Base-by-base conservation (phyloP, 2,113 vertebrate species). In the Cathartes aura region DNA sequence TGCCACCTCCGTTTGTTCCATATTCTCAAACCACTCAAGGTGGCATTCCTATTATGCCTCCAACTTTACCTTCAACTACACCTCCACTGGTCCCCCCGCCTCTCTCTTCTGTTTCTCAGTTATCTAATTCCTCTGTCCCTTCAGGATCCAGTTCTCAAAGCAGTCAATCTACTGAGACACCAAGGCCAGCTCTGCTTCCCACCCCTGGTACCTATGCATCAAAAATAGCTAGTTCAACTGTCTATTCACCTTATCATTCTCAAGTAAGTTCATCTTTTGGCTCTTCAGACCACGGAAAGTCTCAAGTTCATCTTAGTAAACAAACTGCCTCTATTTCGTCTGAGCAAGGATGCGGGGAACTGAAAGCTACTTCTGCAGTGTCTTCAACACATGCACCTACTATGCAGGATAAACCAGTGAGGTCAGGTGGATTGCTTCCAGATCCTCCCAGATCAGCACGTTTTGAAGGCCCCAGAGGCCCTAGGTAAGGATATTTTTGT, bases 1-100 rank as follows among this genome's bases (percentile, higher is more conserved):
- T 98, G 72, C 98, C 98, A 5, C 98, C 98, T 90, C 98, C 98
- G 5, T 99, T 98, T 98, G 97, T 98, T 67, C 98, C 99, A 3
- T 99, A 98, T 97, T 98, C 97, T 92, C 98, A 98, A 76, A 89
- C 93, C 40, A 56, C 82, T 94, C 97, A 96, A 92, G 81, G 97
- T 86, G 87, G 95, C 70, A 79, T 97, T 93, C 97, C 97, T 55
- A 1, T 97, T 62, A 95, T 98, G 96, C 97, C 98, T 79, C 97
- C 98, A 75, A 85, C 98, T 87, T 97, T 98, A 62, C 98, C 98
- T 64, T 98, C 98, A 76, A 38, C 97, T n/a, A 96, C 97, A 20
- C 98, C 98, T 90, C 97, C 97, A 0, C 92, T 97, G 30, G 62
- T 98, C 11, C 98, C 98, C 16, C 97, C 98, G 0, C 97, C 98